Evolutionary conservation across 2,113 vertebrate genomes (phyloP), one percentile per base, ranked within the genome.

Genomic region (Microcebus griseorufus): DNA sequence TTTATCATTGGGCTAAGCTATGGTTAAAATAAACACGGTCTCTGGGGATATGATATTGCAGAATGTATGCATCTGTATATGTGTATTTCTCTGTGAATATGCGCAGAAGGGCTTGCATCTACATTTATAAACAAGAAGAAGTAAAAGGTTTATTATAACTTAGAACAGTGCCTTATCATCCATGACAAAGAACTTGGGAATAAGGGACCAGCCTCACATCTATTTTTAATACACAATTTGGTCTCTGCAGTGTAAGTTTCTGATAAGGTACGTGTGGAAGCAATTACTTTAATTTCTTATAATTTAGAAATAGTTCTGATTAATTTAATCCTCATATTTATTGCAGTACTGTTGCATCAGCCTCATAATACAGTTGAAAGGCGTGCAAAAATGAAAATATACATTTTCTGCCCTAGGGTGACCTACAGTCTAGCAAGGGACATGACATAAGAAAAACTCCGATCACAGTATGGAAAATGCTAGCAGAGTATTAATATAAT

Each of bases 361-460:
- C 4, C 90, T 81, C 91, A 45, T 85, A 76, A 82, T 65, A 73
- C 85, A 81, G 73, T 45, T 93, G 22, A 91, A 84, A 94, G 45
- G 0, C 39, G 5, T 81, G 2, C 3, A 81, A 72, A 94, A 90
- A 51, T 79, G 13, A 67, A 93, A 87, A 76, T 51, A 25, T 81
- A 25, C 3, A 4, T 76, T 94, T 95, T 90, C 8, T 75, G 48
- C 58, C 42, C 9, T 51, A 72, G 16, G 23, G 11, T 18, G 55
- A 67, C 39, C 10, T 82, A 45, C 14, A 88, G 5, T 83, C 13
- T 55, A 69, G 9, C 42, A 90, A 64, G 73, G 11, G 1, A 18
- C 10, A 32, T 9, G 1, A 6, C 11, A 64, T 67, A 82, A 60
- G 14, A 80, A 60, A 76, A 84, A 90, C 9, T 48, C 2, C 80